phyloP scores from a whole-genome alignment of 1,140 invertebrate species.

The Helicoverpa armigera region DNA sequence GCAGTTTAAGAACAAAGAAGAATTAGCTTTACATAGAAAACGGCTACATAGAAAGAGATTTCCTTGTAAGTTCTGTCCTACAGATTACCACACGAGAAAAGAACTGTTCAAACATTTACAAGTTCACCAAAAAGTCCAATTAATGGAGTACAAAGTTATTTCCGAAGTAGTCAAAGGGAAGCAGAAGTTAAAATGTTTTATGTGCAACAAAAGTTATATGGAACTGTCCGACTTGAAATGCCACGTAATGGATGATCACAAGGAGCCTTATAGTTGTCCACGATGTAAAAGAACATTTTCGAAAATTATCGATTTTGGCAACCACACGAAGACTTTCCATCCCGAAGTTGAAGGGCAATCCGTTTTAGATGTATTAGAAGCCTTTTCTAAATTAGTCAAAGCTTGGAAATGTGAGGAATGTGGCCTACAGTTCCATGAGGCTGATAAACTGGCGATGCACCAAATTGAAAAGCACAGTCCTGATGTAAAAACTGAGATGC shows the following conservation, averaged over 20 bases:
- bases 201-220: conserved; percentile 72
- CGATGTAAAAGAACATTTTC: conserved; percentile 72
- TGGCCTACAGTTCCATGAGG: conserved; percentile 78
- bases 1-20: conserved; percentile 75
- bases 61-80: conserved; percentile 82
- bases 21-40: conserved; percentile 70
- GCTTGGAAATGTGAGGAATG: conserved; percentile 84
- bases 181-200: conserved; percentile 77
- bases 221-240: conserved; percentile 76
- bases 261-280: conserved; percentile 74
- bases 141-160: conserved; percentile 82
- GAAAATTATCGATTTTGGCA: conserved; percentile 79
- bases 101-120: conserved; percentile 80
- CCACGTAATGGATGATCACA: conserved; percentile 80
- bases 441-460: conserved; percentile 79
- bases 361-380: conserved; percentile 79
- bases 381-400: conserved; percentile 76
- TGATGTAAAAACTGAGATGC: conserved; percentile 68
- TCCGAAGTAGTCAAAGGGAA: conserved; percentile 78
- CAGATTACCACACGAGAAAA: conserved; percentile 77
- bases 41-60: conserved; percentile 75
- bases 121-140: conserved; percentile 78
- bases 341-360: conserved; percentile 78
- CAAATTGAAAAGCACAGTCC: conserved; percentile 78
- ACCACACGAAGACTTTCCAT: conserved; percentile 77